Evolutionary conservation across 2,113 vertebrate genomes (phyloP), one percentile per base, ranked within the genome.

Genomic region (Oncorhynchus mykiss): DNA sequence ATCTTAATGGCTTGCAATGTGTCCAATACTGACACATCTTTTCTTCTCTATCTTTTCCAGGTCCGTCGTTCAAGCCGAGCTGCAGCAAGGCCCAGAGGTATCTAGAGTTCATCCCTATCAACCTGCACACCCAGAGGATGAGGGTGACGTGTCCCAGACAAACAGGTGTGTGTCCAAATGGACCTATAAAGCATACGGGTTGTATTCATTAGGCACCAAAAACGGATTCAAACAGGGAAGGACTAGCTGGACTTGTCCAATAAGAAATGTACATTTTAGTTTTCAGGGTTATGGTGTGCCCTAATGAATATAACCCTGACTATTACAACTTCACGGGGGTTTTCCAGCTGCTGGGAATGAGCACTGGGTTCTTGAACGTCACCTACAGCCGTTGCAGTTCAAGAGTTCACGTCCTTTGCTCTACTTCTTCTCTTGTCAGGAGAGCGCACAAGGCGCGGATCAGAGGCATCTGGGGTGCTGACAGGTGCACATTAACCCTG

Each of bases 41-140:
- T 79, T 85, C 45, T 83, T 85, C 77, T 1, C 86, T 20, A 80
- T 82, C 75, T 82, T 84, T 91, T 82, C 71, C 82, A 99, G 97
- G 96, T 84, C 95, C 94, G 60, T 96, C 95, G 49, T 99, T 99
- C 90, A 99, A 98, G 90, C 96, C 97, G 74, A 99, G 97, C 92
- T 97, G 96, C 90, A 97, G 94, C 91, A 99, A 99, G 95, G 95
- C 95, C 82, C 97, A 99, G 90, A 98, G 97, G 87, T 96, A 93
- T 39, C 90, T 98, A 88, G 97, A 99, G 92, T 99, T 99, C 91
- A 94, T 99, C 89, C 97, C 97, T 51, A 88, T 99, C 90, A 99
- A 99, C 92, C 89, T 99, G 74, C 97, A 99, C 92, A 94, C 97
- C 60, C 97, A 99, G 87, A 93, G 97, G 88, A 99, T 99, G 97